Base-by-base conservation (phyloP, 2,888 invertebrate species). In the Chymomyza procnemis region DNA sequence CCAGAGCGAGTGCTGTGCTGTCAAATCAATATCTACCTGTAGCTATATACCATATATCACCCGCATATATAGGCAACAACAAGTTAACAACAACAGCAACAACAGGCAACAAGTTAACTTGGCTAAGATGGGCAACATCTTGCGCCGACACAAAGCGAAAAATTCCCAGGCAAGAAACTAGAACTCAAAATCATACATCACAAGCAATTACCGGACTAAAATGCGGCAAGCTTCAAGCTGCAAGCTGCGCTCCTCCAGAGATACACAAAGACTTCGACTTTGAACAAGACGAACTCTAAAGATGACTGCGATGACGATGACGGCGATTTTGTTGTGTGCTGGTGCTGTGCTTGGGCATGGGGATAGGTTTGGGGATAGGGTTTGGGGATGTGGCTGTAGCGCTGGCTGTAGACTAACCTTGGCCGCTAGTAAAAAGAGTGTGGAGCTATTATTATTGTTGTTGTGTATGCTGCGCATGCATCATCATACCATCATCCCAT, bases 401-500 rank as follows among this genome's bases (percentile, higher is more conserved):
- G 76, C 71, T 73, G 64, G 72, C 48, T 47, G 55, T 57, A 71
- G 68, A 79, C 87, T 87, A 83, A 87, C 82, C 82, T 83, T 83
- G 85, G 87, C 74, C 74, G 73, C 70, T 67, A 71, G 65, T 74
- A 61, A 65, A 58, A 62, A 73, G 74, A 72, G 75, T 77, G 71
- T 71, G 74, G 69, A 82, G 83, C 71, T 83, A 71, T 74, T 83
- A 73, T 86, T 83, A 80, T 83, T 85, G 74, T 74, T 79, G 74
- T 64, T 56, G 83, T 83, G 83, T 85, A 87, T 84, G 83, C 87
- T 67, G 83, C 78, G 76, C 87, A 85, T 87, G 86, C 87, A 87
- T 87, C 88, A 88, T 88, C 86, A 86, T 88, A 81, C 85, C 88
- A 85, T 85, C 85, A 85, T 88, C 85, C 85, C 88, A 85, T 85